Percentiles rank a stretch among this genome's conserved stretches.
Evolutionary conservation across 2,113 vertebrate species (phyloP).

Genomic region (Hoplias malabaricus): DNA sequence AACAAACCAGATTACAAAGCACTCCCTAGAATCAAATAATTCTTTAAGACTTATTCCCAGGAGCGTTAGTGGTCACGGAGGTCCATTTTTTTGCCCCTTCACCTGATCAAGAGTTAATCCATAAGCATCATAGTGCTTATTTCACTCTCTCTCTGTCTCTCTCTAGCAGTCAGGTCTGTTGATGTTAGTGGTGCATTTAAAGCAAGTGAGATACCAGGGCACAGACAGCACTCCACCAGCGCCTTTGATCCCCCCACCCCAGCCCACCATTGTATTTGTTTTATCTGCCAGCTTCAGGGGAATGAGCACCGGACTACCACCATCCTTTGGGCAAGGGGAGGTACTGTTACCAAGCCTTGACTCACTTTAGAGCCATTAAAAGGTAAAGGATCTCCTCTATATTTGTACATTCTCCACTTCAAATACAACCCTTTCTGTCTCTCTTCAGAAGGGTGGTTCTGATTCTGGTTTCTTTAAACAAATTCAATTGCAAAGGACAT

Average conservation of each 20-base stretch:
- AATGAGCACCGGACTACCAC: background rate
- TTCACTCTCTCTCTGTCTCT: background rate
- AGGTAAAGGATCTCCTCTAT: background rate
- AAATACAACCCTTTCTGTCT: background rate
- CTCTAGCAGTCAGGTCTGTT: background rate
- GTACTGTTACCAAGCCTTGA: background rate
- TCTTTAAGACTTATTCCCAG: too few relatives aligned
- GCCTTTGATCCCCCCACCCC: constrained; percentile 15
- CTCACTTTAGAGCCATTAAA: background rate
- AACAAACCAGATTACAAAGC: too few relatives aligned
- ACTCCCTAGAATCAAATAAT: too few relatives aligned
- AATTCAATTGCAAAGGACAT: too few relatives aligned
- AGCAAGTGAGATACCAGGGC: background rate
- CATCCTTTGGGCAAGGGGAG: background rate
- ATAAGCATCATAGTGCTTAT: too few relatives aligned
- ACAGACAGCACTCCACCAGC: background rate
- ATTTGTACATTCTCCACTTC: background rate
- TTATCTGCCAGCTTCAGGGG: background rate
- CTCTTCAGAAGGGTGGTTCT: too few relatives aligned
- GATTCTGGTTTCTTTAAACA: too few relatives aligned
- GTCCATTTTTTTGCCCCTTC: too few relatives aligned
- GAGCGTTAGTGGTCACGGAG: too few relatives aligned
- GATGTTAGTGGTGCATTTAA: background rate
- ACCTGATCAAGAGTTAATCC: too few relatives aligned
- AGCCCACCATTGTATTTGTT: background rate